Conservation (phyloP, 2,888 invertebrate species). For the Clostera curtula region DNA sequence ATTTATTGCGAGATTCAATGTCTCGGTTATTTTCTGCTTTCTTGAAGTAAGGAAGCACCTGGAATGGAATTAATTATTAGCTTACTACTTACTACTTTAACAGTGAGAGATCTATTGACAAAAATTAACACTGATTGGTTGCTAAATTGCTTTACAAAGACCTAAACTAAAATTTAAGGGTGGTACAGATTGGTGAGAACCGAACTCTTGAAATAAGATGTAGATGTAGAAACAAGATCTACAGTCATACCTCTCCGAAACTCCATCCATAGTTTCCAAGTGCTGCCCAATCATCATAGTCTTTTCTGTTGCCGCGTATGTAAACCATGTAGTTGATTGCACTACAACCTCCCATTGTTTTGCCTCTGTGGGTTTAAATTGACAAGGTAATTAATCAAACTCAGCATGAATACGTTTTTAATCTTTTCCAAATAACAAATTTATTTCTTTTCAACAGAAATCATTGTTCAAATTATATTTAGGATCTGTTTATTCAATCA, state of each 20-base stretch:
- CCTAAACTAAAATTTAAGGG: too few species aligned
- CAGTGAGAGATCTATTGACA: too few species aligned
- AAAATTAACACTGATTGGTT: too few species aligned
- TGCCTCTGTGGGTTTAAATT: conserved; percentile 57
- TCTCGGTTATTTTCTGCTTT: conserved; percentile 79
- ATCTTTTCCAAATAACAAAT: conserved; percentile 11
- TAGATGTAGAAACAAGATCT: not conserved
- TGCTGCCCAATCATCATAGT: conserved; percentile 79
- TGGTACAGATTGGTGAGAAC: too few species aligned
- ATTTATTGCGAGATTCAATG: conserved; percentile 62
- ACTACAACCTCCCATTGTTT: conserved; percentile 80
- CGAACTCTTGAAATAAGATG: too few species aligned
- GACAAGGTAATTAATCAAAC: not conserved
- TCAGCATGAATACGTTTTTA: not conserved
- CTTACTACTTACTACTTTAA: too few species aligned
- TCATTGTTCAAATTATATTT: too few species aligned
- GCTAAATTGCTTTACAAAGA: too few species aligned
- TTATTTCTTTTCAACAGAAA: too few species aligned
- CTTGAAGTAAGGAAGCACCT: conserved; percentile 81
- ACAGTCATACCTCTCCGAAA: conserved; percentile 61
- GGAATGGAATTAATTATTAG: conserved; percentile 18
- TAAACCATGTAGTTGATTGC: conserved; percentile 81
- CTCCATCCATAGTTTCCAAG: conserved; percentile 79
- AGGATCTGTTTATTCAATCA: too few species aligned
- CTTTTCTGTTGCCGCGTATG: conserved; percentile 73